Evolutionary conservation across 2,797 vertebrate genomes (phyloP), one percentile per base, ranked within the genome.

Genomic region (Typhlichthys eigenmanni): DNA sequence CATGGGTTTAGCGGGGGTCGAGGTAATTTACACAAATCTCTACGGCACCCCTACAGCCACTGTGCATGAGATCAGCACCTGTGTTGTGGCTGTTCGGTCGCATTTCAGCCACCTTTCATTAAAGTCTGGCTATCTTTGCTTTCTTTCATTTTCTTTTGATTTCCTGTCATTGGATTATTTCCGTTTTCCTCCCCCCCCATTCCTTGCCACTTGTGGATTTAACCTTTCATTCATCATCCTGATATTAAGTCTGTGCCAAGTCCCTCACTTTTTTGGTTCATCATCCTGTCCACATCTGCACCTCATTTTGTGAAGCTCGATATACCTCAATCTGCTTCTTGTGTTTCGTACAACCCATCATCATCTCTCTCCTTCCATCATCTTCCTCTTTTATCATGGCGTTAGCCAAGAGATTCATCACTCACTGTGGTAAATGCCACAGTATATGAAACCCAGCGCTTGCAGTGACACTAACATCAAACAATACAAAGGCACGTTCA

Each of bases 21-120:
- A 61, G 24, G 53, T 62, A 57, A 76, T 5, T 34, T 34, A 34
- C 34, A 34, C 19, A 19, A 19, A 19, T 19, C 19, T 19, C 19
- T 19, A 19, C 19, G 19, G 19, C 0, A 19, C 2, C 19, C 3
- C 5, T 34, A 34, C 34, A 34, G 34, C 7, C 34, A 34, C 34
- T 34, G 34, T 34, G 34, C 4, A 7, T 7, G 34, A 34, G 34
- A 7, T 5, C 34, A 1, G 34, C 7, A 34, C 34, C 34, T 34
- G 34, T 34, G 34, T 34, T 34, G 5, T 7, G 5, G 43, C 32
- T 60, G 17, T 53, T 0, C 13, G 14, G 38, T 29, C 56, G 32
- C 62, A 47, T 64, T 63, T 62, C 16, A 58, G 24, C 34, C 13
- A 47, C 6, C 73, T 46, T 47, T 55, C 54, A 50, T 60, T 64